Evolutionary conservation across 2,888 invertebrate genomes (phyloP).

Genomic region (Meiosimyza platycephala): DNA sequence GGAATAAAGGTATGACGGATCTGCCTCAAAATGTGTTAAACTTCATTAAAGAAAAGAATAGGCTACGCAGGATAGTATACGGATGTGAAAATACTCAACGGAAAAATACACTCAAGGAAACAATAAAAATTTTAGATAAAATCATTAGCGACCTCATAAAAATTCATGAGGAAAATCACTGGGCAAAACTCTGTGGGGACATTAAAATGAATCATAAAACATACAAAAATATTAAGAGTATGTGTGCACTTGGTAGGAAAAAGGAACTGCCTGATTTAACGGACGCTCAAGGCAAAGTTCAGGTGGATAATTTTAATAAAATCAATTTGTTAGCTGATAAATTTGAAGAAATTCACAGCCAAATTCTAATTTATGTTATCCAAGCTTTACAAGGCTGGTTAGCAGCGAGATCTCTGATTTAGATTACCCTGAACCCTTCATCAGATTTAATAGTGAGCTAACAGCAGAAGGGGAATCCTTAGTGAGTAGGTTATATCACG

Average conservation of each 20-base stretch:
- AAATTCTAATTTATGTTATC: no score
- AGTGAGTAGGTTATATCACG: background rate
- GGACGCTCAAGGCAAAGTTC: background rate
- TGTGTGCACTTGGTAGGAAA: background rate
- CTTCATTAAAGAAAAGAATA: no score
- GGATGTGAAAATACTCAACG: background rate
- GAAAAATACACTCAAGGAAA: background rate
- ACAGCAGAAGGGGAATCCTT: background rate
- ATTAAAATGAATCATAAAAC: slow-evolving; percentile 12
- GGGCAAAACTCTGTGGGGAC: no score
- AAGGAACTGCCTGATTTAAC: background rate
- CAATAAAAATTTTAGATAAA: background rate
- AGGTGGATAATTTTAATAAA: background rate
- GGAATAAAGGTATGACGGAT: slow-evolving; percentile 5
- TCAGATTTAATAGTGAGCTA: no score
- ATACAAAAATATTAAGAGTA: background rate
- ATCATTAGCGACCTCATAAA: no score
- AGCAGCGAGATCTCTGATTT: no score
- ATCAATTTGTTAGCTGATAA: no score
- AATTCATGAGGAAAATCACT: no score
- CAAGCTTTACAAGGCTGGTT: no score
- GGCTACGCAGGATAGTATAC: background rate
- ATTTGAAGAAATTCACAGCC: slow-evolving; percentile 17
- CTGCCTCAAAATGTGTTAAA: background rate
- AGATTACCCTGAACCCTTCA: no score